A percentile compares a stretch with the other conserved stretches of the same genome.
Conservation (phyloP, 2,113 vertebrate genomes). For the Oreochromis spilurus region DNA sequence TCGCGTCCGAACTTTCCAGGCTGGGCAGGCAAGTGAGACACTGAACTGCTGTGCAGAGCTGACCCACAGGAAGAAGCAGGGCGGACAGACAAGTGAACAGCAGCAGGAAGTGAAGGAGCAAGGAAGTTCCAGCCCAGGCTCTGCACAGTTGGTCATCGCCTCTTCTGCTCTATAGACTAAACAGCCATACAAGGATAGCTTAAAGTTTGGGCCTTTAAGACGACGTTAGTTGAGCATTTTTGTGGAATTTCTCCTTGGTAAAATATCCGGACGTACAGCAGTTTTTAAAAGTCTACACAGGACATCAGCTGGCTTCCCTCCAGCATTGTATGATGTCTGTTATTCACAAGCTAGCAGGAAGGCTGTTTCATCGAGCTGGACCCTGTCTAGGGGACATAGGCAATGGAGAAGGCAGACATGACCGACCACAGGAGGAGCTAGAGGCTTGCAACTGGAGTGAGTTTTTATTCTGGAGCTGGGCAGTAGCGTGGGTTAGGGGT, state of each 20-base stretch:
- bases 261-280: not conserved
- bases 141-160: conserved; percentile 13
- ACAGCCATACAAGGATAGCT: not conserved
- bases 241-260: not conserved
- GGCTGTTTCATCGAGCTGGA: conserved; percentile 67
- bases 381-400: conserved; percentile 58
- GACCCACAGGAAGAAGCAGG: conserved; percentile 68
- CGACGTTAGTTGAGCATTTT: not conserved
- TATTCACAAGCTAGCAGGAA: conserved; percentile 70
- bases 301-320: not conserved
- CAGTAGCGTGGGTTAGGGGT: conserved; percentile 1
- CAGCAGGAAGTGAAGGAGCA: conserved; percentile 67
- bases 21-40: not conserved
- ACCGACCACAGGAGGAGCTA: conserved; percentile 64
- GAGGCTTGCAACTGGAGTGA: conserved; percentile 66
- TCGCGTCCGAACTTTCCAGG: not conserved
- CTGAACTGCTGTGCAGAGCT: conserved; percentile 6
- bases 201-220: not conserved
- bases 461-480: conserved; percentile 45
- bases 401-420: conserved; percentile 46
- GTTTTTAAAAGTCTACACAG: conserved; percentile 15
- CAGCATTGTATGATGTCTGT: conserved; percentile 61
- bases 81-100: conserved; percentile 39
- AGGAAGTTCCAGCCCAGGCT: conserved; percentile 53
- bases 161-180: conserved; percentile 1